Conservation (phyloP, 2,797 vertebrate genomes). For the Phrynocephalus forsythii region DNA sequence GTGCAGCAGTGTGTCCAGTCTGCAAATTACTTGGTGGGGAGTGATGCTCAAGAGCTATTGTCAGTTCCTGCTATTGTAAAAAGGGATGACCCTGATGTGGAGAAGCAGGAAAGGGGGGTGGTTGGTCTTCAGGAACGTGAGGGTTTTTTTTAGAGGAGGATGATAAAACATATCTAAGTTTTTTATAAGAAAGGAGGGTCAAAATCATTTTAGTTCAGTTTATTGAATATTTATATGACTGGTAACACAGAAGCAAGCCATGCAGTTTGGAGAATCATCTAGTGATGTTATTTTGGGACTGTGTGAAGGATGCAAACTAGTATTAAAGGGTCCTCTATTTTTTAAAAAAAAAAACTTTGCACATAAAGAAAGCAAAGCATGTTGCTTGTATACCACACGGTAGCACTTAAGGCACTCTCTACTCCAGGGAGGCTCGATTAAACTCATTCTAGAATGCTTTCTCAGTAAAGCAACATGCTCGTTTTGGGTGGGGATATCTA, state of each 20-base stretch:
- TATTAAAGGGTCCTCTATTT: not conserved
- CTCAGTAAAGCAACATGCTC: not conserved
- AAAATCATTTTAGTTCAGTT: not conserved
- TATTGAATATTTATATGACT: not conserved
- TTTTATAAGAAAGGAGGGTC: not conserved
- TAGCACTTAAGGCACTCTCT: not conserved
- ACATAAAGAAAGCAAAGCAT: not conserved
- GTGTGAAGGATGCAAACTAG: not conserved
- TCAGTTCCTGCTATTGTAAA: slow-evolving; percentile 51
- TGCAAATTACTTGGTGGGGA: slow-evolving; percentile 64
- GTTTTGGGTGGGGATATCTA: not conserved
- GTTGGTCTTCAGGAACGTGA: slow-evolving; percentile 6
- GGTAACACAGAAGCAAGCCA: not conserved
- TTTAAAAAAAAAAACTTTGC: not conserved
- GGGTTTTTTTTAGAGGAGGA: not conserved
- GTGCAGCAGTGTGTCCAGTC: slow-evolving; percentile 60
- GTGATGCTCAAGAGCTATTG: slow-evolving; percentile 56
- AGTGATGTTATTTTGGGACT: not conserved
- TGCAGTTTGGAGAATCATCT: not conserved
- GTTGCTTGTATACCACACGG: no score
- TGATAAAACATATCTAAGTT: no score
- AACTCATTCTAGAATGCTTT: not conserved
- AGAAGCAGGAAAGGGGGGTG: not conserved
- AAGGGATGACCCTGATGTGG: slow-evolving; percentile 28
- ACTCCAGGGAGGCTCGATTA: not conserved